Conservation (phyloP, 2,113 vertebrate genomes). For the Psephotus haematonotus region DNA sequence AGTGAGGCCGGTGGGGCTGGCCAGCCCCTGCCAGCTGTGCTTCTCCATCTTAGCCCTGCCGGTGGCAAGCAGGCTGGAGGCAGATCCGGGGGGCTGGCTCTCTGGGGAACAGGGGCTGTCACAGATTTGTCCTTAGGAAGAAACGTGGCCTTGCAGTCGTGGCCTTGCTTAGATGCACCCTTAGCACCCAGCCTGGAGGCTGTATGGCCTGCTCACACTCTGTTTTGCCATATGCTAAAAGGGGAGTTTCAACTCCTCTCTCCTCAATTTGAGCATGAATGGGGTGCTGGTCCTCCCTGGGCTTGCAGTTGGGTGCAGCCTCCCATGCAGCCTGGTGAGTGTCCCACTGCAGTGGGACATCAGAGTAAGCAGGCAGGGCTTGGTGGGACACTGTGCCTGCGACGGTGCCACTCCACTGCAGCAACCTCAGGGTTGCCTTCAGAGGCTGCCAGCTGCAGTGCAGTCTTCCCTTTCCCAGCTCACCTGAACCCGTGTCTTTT, state of each 20-base stretch:
- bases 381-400: background rate
- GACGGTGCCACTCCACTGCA: background rate
- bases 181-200: background rate
- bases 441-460: conserved; percentile 17
- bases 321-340: accelerated
- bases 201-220: accelerated
- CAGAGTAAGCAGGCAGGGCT: background rate
- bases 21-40: background rate
- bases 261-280: background rate
- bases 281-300: background rate
- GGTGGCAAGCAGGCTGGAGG: background rate
- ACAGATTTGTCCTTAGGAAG: background rate
- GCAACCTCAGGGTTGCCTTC: background rate
- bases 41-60: background rate
- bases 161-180: background rate
- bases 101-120: background rate
- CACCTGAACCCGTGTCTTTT: background rate
- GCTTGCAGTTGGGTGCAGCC: background rate
- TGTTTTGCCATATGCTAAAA: background rate
- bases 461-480: background rate
- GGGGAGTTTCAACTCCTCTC: background rate
- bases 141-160: background rate
- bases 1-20: background rate
- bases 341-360: background rate
- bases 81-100: background rate